Conservation (phyloP, 2,797 vertebrate species). For the Austrolebias charrua region DNA sequence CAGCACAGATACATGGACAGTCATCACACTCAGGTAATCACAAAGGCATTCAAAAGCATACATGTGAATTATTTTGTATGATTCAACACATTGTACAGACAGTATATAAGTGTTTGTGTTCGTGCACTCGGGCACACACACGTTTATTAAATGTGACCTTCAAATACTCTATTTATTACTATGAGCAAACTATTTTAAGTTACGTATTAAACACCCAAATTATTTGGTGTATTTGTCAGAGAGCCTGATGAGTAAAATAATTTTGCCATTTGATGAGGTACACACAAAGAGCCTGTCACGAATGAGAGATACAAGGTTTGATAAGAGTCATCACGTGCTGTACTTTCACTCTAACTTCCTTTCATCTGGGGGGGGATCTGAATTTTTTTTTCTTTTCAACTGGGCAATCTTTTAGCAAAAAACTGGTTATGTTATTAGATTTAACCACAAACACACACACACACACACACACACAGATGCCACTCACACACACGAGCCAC, state of each 20-base stretch:
- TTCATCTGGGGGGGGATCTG: conserved; percentile 4
- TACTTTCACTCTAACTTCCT: conserved; percentile 3
- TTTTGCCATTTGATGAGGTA: conserved; percentile 17
- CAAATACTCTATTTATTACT: too few relatives aligned
- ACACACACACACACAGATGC: too few relatives aligned
- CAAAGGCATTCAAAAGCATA: conserved; percentile 4
- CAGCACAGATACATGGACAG: conserved; percentile 89
- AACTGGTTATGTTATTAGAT: not conserved
- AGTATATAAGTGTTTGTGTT: too few relatives aligned
- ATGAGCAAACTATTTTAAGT: too few relatives aligned
- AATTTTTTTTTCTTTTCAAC: conserved; percentile 7
- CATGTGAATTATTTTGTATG: too few relatives aligned
- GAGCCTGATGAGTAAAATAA: conserved; percentile 18
- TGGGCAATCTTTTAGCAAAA: not conserved
- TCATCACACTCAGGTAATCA: conserved; percentile 89
- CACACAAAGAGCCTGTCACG: not conserved
- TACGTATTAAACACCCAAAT: conserved; percentile 1
- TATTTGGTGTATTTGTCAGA: conserved; percentile 17
- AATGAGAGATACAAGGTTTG: conserved; percentile 7
- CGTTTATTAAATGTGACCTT: not conserved
- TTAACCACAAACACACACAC: not conserved
- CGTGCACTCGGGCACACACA: conserved; percentile 13
- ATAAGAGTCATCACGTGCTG: conserved; percentile 3
- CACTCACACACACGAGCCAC: too few relatives aligned
- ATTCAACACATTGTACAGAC: too few relatives aligned